phyloP scores from a whole-genome alignment of 2,888 invertebrate genomes.

The Napeogenes sylphis region DNA sequence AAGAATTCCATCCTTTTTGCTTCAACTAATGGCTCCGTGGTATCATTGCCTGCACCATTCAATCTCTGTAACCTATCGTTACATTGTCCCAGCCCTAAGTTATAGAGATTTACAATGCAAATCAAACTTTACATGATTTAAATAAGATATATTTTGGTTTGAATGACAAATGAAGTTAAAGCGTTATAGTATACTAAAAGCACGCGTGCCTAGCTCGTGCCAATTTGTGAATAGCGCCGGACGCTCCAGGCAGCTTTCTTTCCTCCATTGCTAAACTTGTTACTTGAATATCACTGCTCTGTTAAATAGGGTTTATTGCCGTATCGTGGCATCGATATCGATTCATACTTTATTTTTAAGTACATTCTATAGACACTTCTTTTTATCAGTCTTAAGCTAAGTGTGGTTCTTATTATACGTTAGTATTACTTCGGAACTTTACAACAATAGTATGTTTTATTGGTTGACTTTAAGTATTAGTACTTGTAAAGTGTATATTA shows the following conservation, averaged over 20 bases:
- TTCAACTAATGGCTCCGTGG: constrained; percentile 59
- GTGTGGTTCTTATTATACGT: constrained; percentile 3
- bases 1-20: constrained; percentile 63
- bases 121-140: constrained; percentile 13
- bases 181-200: constrained; percentile 35
- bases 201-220: constrained; percentile 75
- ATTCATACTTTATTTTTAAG: constrained; percentile 24
- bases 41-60: constrained; percentile 67
- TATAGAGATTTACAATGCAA: constrained; percentile 21
- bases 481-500: no score
- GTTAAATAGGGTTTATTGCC: constrained; percentile 51
- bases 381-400: constrained; percentile 1
- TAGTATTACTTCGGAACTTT: no score
- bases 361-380: constrained; percentile 2
- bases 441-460: no score
- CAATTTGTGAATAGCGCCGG: constrained; percentile 75
- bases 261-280: constrained; percentile 73
- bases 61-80: constrained; percentile 61
- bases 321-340: constrained; percentile 45
- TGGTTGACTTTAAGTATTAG: no score
- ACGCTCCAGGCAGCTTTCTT: constrained; percentile 73
- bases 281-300: constrained; percentile 68
- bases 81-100: constrained; percentile 27
- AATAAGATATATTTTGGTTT: constrained; percentile 36
- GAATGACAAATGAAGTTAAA: constrained; percentile 32